Conservation (phyloP, 1,140 invertebrate species). For the Papilio helenus region DNA sequence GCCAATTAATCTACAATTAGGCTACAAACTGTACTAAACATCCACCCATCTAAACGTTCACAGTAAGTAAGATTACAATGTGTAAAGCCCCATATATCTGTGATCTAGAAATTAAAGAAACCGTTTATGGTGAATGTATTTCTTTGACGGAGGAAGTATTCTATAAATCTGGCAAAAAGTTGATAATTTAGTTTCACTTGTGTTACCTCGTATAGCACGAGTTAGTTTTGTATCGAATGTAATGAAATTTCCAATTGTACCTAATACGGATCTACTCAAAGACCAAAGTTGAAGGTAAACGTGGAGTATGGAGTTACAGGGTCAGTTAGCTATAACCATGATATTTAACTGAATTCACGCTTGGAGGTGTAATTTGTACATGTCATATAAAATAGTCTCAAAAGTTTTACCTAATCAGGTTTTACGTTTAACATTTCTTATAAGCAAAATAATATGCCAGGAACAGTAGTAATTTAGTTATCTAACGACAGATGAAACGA, state of each 20-base stretch:
- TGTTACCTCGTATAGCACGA: too few species aligned
- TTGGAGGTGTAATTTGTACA: neutral
- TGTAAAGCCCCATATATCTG: neutral
- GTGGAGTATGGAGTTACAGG: neutral
- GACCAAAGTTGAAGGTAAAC: slow-evolving; percentile 25
- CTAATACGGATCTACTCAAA: neutral
- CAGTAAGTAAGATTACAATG: too few species aligned
- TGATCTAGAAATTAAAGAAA: neutral
- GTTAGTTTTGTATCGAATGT: neutral
- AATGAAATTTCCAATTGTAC: neutral
- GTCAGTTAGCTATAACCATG: neutral
- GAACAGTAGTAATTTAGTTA: slow-evolving; percentile 6
- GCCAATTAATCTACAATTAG: too few species aligned
- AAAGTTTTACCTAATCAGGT: neutral
- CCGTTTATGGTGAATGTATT: neutral
- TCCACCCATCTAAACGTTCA: too few species aligned
- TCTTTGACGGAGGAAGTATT: neutral
- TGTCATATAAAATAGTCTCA: neutral
- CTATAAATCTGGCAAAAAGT: too few species aligned
- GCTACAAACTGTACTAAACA: too few species aligned
- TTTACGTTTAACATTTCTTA: neutral
- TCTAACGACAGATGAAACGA: slow-evolving; percentile 4
- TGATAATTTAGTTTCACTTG: too few species aligned
- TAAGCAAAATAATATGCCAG: neutral
- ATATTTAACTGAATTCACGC: neutral